Evolutionary conservation across 1,140 invertebrate genomes (phyloP), one percentile per base, ranked within the genome.

Genomic region (Meloidogyne floridensis): DNA sequence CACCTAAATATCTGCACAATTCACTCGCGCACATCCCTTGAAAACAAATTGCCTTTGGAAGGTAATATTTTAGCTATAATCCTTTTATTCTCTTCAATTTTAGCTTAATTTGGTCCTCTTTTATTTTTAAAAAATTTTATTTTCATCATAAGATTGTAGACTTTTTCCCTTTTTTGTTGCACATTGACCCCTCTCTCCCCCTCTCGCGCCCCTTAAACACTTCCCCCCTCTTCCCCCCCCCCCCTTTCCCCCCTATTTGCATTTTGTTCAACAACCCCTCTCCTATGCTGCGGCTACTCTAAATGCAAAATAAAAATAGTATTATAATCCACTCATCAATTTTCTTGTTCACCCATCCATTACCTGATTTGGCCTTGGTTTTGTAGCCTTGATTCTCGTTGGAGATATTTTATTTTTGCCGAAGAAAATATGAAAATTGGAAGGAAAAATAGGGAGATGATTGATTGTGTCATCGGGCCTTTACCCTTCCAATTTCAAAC

Each of bases 321-420:
- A 65, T 65, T 65, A 65, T 65, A 65, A 65, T 65, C 59, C 59
- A n/a, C 59, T 65, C 56, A 59, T 59, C 59, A n/a, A 65, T 65
- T 65, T 65, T 65, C n/a, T 15, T 59, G n/a, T 15, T 65, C 59
- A n/a, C 15, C 47, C 47, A 47, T 65, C 7, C 56, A 2, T n/a
- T 65, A 65, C 59, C 59, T 59, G 59, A 18, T 65, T 65, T 65
- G n/a, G 59, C 59, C 59, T 65, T 65, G 59, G 59, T 18, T n/a
- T 18, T 65, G 32, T 32, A 65, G 59, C 59, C n/a, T 65, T 5
- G 15, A n/a, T 65, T 65, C n/a, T 65, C 59, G 59, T 15, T n/a
- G n/a, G 15, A 65, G 32, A 32, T 32, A 32, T 65, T 15, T 6
- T 65, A 65, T 65, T 59, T 47, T 65, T 65, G 59, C 59, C 59